Percentiles rank a stretch among this genome's conserved stretches.
These are phyloP conservation scores for Halcyon leucocephala DNA, from an alignment of 2,797 vertebrate species.

Conservation along the genomic window DNA sequence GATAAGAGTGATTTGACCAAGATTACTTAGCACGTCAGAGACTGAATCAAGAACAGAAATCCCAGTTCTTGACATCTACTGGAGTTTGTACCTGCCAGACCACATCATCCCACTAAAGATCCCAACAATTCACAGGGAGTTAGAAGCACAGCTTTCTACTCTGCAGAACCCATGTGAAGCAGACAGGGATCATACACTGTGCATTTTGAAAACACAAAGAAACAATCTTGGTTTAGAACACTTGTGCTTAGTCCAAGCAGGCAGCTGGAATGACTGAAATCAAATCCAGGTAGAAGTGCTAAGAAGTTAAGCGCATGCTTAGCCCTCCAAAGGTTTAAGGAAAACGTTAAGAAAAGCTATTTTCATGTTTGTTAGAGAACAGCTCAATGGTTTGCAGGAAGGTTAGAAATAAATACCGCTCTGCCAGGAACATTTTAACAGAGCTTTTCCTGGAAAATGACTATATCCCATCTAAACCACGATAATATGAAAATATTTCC, in stretches of 20 bases:
- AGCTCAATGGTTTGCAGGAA: conserved; percentile 12
- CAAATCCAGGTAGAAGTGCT: conserved; percentile 77
- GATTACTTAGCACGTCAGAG: neutral
- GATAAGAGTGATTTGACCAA: neutral
- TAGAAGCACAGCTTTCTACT: neutral
- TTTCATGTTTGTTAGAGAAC: neutral
- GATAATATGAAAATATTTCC: neutral
- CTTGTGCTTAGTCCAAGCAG: neutral
- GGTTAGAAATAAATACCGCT: neutral
- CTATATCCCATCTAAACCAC: neutral
- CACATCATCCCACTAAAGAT: neutral
- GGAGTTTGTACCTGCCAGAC: neutral
- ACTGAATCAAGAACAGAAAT: neutral
- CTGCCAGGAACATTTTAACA: neutral
- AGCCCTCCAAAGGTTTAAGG: conserved; percentile 75
- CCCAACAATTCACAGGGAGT: neutral
- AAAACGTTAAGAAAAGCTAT: conserved; percentile 68
- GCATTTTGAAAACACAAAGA: neutral
- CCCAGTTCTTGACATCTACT: neutral
- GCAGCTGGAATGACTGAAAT: conserved; percentile 62
- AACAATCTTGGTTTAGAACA: neutral
- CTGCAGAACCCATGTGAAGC: neutral
- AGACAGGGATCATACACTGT: neutral
- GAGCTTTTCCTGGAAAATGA: neutral
- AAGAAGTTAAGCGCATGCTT: conserved; percentile 80